Evolutionary conservation across 2,888 invertebrate species (phyloP), one percentile per base, ranked within the genome.

Genomic region (Drosophila affinis): DNA sequence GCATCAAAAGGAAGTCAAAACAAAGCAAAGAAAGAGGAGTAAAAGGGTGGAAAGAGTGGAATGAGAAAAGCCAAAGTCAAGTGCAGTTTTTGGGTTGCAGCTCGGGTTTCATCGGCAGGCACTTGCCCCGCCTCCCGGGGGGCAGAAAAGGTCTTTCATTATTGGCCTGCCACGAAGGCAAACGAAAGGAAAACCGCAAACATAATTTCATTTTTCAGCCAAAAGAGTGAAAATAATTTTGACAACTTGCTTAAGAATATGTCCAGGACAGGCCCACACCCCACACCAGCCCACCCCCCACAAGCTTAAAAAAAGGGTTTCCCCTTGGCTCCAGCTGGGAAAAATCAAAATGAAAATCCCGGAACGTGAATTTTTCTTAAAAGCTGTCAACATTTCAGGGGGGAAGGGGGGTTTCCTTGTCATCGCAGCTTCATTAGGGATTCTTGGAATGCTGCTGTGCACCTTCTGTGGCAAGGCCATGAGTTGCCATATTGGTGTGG

Each of bases 371-470:
- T 65, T 79, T 78, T 72, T 75, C 72, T 79, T 78, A 80, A 78
- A 81, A 72, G 70, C 74, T 76, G 74, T 63, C 80, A 78, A 17
- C 49, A 47, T 47, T 27, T 44, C 32, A n/a, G 48, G 47, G 44
- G 46, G 34, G 17, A 3, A 10, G 34, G 4, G 9, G 32, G 32
- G 32, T n/a, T 34, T 9, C 32, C 27, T 21, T 48, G 77, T 79
- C 79, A 77, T 79, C 68, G 69, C 67, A 61, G 74, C 77, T 79
- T 80, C 79, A 80, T 79, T 79, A 76, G 65, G 75, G 68, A 79
- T 77, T 75, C 76, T 62, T 64, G 21, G 54, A 59, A 57, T 60
- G 57, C 46, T 52, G 59, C 68, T 59, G 21, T 21, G 21, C 65
- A 69, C 65, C 65, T 69, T 57, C 9, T 29, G 7, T 29, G 29